Evolutionary conservation across 2,113 vertebrate species (phyloP).

Genomic region (Todiramphus chloris): DNA sequence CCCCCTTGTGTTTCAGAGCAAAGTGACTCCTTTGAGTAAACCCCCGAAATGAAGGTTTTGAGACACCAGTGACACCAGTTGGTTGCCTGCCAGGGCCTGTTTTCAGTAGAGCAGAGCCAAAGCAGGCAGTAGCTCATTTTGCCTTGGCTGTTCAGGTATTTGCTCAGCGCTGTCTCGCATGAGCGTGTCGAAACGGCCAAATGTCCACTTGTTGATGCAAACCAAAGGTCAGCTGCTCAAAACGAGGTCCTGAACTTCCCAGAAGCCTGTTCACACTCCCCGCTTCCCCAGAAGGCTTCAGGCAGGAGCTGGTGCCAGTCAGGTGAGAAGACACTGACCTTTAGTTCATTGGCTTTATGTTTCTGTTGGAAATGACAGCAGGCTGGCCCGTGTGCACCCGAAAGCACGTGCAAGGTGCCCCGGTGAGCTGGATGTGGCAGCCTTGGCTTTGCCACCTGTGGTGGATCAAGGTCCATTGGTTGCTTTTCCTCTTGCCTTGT

Average conservation of each 20-base stretch:
- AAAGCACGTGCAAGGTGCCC: background rate
- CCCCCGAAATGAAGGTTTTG: background rate
- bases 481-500: background rate
- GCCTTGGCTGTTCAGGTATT: background rate
- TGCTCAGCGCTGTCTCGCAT: background rate
- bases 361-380: background rate
- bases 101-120: background rate
- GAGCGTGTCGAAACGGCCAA: background rate
- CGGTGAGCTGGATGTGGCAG: background rate
- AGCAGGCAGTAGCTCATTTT: background rate
- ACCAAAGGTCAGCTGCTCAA: background rate
- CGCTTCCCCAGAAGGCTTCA: background rate
- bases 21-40: background rate
- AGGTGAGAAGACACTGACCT: background rate
- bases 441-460: background rate
- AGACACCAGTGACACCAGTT: background rate
- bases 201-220: background rate
- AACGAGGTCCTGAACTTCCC: background rate
- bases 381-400: background rate
- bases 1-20: rapidly evolving
- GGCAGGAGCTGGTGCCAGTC: rapidly evolving
- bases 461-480: background rate
- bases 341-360: background rate
- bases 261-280: background rate
- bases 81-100: background rate